Evolutionary conservation across 2,888 invertebrate genomes (phyloP).

Genomic region (Cephalotes varians): DNA sequence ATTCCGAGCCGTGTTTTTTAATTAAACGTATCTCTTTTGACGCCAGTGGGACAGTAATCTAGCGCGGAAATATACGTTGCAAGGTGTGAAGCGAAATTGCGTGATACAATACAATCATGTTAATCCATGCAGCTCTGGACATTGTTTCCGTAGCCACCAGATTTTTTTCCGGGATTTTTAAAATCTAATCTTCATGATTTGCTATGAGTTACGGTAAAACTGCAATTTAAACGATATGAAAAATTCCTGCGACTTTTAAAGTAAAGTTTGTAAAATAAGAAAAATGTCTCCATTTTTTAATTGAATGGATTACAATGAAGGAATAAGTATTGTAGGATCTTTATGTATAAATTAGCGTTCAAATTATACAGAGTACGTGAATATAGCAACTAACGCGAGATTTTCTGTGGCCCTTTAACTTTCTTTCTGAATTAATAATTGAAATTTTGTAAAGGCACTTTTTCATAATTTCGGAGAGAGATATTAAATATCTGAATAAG

Average conservation of each 20-base stretch:
- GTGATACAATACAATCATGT: conserved; percentile 17
- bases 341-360: conserved; percentile 2
- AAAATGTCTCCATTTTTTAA: not conserved
- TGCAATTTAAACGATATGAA: not conserved
- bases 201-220: not conserved
- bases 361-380: conserved; percentile 14
- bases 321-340: not conserved
- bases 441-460: not conserved
- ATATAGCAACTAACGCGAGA: not conserved
- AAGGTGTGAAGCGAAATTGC: conserved; percentile 56
- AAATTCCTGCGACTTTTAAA: not conserved
- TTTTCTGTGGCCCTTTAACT: not conserved
- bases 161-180: not conserved
- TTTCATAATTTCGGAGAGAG: not conserved
- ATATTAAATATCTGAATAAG: conserved; percentile 9
- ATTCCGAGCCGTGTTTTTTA: conserved; percentile 68
- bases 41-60: conserved; percentile 57
- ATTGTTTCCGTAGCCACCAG: not conserved
- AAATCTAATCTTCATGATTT: not conserved
- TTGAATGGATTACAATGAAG: not conserved
- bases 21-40: conserved; percentile 66
- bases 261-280: not conserved
- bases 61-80: conserved; percentile 59
- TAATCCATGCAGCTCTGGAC: not conserved
- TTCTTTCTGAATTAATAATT: conserved; percentile 17